Base-by-base conservation (phyloP, 35 echinoderm and acorn worm species). In the Ophiothrix spiculata region DNA sequence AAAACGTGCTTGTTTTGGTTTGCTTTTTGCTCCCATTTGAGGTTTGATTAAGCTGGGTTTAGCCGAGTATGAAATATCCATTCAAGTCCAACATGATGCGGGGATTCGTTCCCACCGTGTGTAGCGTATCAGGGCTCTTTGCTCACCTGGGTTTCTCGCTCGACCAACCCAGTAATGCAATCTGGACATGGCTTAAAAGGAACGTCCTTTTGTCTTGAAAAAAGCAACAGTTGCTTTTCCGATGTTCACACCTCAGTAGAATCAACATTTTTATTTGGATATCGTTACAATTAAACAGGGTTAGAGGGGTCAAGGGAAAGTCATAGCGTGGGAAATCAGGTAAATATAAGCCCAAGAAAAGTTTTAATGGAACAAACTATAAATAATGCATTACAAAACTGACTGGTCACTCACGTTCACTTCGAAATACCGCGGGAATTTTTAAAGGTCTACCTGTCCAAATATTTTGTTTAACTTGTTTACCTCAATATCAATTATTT, bases 211-310 rank as follows among this genome's bases (percentile, higher is more conserved):
- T 69, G 2, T 15, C 23, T 15, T 4, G 3, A 69, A 69, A 69
- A 10, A 25, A 69, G 60, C 60, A 10, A 12, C 60, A 69, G 60
- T 69, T 69, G 2, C 60, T 15, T 10, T 4, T 69, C 1, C 23
- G 17, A 2, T 10, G 16, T 10, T 69, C 8, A 69, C 60, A 69
- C 60, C 60, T n/a, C 29, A 2, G 60, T 15, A 15, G 25, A 69
- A 69, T 69, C 60, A 69, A 69, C 60, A 69, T 69, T 12, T 69
- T 69, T 69, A 69, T 69, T 69, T 69, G 60, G 60, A 69, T 69
- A 69, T 69, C 3, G 25, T 69, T 25, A 69, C 23, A 69, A 69
- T 69, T 12, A 28, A 69, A 69, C 1, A 28, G 4, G 60, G 60
- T 69, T 69, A 69, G 17, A 25, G 29, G 23, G 60, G 60, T 69